phyloP scores from a whole-genome alignment of 2,113 vertebrate species.

The Ploceus nigricollis region DNA sequence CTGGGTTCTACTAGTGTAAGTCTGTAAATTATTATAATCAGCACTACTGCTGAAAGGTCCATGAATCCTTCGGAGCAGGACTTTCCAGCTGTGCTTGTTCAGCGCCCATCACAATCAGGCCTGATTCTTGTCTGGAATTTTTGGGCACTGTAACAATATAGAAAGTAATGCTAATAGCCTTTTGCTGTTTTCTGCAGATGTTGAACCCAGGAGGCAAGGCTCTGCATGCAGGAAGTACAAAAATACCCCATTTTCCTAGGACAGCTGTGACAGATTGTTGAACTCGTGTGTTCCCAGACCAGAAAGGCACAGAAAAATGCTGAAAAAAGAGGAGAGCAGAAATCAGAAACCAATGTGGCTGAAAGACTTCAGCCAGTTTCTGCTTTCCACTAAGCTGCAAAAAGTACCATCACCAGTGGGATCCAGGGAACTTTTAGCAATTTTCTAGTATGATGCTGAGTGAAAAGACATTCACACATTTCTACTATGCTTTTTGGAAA shows the following conservation, averaged over 20 bases:
- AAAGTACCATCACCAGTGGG: background rate
- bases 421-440: background rate
- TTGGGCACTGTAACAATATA: background rate
- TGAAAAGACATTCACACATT: background rate
- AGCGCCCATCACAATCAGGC: background rate
- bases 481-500: background rate
- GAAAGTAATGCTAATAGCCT: background rate
- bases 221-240: background rate
- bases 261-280: background rate
- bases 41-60: background rate
- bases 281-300: background rate
- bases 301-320: background rate
- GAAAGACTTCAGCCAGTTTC: background rate
- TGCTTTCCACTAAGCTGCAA: background rate
- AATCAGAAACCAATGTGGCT: background rate
- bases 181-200: background rate
- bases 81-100: background rate
- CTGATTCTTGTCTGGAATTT: background rate
- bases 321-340: background rate
- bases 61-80: background rate
- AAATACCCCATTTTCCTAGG: background rate
- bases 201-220: background rate
- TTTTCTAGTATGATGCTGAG: background rate
- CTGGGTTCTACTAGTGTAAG: background rate
- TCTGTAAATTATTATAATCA: background rate